phyloP scores from a whole-genome alignment of 2,113 vertebrate genomes.

The Albula glossodonta region DNA sequence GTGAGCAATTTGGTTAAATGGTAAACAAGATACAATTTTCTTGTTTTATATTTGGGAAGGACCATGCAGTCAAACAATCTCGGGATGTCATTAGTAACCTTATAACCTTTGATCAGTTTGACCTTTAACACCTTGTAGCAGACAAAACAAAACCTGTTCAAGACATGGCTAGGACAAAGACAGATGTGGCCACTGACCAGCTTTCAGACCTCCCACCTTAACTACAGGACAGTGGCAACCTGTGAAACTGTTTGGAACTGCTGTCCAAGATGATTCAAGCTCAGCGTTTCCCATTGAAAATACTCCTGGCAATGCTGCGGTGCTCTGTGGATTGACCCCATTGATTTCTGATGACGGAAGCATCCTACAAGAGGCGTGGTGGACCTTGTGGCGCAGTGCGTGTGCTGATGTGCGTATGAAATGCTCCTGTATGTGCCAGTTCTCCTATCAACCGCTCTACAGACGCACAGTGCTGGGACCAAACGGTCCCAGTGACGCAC shows the following conservation, averaged over 20 bases:
- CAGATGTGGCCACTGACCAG: background rate
- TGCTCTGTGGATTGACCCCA: background rate
- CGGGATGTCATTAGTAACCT: no score
- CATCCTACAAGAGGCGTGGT: background rate
- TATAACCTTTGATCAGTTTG: background rate
- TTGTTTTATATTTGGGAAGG: no score
- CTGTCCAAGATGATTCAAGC: background rate
- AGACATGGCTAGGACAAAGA: background rate
- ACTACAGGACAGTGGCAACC: background rate
- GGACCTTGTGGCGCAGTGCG: background rate
- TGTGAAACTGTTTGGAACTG: background rate
- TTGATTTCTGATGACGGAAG: background rate
- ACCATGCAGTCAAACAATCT: no score
- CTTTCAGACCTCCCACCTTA: background rate
- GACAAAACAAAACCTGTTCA: background rate
- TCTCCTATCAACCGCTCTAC: background rate
- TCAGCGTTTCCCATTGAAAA: background rate
- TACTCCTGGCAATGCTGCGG: background rate
- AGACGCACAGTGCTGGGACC: slow-evolving; percentile 9
- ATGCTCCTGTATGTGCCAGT: background rate
- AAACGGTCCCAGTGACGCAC: slow-evolving; percentile 6
- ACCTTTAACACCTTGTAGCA: background rate
- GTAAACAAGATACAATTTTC: no score
- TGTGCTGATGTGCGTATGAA: background rate
- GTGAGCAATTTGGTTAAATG: no score